A percentile compares a stretch with the other conserved stretches of the same genome.
Evolutionary conservation across 2,888 invertebrate genomes (phyloP).

Genomic region (Sepioteuthis lessoniana): DNA sequence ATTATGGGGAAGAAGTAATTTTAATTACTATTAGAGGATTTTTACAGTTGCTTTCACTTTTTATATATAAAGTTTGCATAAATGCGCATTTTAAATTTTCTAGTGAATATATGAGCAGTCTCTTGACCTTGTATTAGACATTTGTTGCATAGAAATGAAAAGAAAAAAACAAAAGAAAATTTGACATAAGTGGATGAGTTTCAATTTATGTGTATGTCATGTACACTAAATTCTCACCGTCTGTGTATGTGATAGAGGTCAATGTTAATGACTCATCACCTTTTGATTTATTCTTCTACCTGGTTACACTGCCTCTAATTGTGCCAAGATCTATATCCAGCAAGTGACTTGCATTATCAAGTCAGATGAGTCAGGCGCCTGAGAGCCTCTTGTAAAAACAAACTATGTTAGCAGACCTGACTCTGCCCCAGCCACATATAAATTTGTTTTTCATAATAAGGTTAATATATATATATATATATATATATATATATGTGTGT

Average conservation of each 20-base stretch:
- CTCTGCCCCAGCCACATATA: not conserved
- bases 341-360: not conserved
- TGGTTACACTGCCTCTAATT: constrained; percentile 1
- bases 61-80: too few relatives aligned
- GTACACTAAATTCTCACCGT: not conserved
- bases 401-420: not conserved
- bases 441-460: not conserved
- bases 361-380: not conserved
- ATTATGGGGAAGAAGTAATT: too few relatives aligned
- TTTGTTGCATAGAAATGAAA: not conserved
- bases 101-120: not conserved
- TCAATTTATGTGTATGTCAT: not conserved
- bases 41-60: too few relatives aligned
- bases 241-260: not conserved
- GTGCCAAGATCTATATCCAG: not conserved
- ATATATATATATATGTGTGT: too few relatives aligned
- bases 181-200: not conserved
- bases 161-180: not conserved
- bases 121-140: not conserved
- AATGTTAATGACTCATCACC: not conserved
- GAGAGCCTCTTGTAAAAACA: not conserved
- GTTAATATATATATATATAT: not conserved
- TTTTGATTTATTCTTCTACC: constrained; percentile 16
- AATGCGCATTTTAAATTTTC: too few relatives aligned
- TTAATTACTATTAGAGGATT: too few relatives aligned